Base-by-base conservation (phyloP, 2,888 invertebrate species). In the Sesamia inferens region DNA sequence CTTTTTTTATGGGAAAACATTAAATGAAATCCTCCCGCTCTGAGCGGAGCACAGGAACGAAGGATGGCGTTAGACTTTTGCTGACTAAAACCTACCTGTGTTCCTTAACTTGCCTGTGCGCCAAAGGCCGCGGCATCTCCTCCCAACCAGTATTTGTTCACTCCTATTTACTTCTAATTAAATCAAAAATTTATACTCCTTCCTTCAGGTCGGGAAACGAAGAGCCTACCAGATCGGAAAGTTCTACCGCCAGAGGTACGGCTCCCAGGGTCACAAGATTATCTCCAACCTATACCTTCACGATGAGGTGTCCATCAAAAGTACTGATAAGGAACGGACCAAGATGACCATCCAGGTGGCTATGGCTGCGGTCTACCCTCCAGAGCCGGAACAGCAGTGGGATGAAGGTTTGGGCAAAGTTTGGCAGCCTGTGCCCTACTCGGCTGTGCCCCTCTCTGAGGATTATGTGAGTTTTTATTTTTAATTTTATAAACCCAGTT, bases 341-440 rank as follows among this genome's bases (percentile, higher is more conserved):
- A 95, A 96, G 88, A 96, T 96, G 96, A 96, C 94, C 0, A 90
- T 88, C 6, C 90, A 90, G 79, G 89, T 94, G 55, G 95, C 95
- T 0, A 94, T 95, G 94, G 89, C 95, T 0, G 95, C 95, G 11
- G 81, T 88, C 2, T 96, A 94, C 85, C 95, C 96, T 0, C 96
- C 96, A 0, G 93, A 91, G 22, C 62, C 82, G 0, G 94, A 92
- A 11, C 95, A 96, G 82, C 95, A 96, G 79, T 96, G 96, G 96
- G 92, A 94, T 47, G 93, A 92, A 6, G 92, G 90, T 2, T 59
- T 96, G 0, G 96, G 96, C 0, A 94, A 91, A 74, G 80, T 95
- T 1, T 96, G 96, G 96, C 96, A 96, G 75, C 96, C 96, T 0
- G 91, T 96, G 0, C 96, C 96, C 0, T 96, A 95, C 68, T 90